phyloP scores from a whole-genome alignment of 1,140 invertebrate species.

The Marisa cornuarietis region DNA sequence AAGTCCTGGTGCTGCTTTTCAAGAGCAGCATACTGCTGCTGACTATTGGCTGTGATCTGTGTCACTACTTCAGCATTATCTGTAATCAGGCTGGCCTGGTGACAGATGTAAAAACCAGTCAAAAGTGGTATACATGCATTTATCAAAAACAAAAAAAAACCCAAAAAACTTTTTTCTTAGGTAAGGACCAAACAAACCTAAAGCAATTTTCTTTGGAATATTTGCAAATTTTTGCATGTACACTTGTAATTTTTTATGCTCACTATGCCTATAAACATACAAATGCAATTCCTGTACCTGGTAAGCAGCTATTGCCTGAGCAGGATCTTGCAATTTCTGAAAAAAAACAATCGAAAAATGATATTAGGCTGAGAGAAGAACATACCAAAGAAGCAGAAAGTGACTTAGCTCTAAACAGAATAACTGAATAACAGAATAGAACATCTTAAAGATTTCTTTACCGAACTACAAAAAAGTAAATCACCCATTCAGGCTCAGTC shows the following conservation, averaged over 20 bases:
- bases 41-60: slow-evolving; percentile 77
- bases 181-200: too few relatives aligned
- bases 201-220: too few relatives aligned
- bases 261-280: background rate
- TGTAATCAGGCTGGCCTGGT: slow-evolving; percentile 81
- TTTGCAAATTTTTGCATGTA: too few relatives aligned
- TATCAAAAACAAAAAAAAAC: background rate
- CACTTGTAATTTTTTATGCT: too few relatives aligned
- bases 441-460: too few relatives aligned
- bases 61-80: slow-evolving; percentile 81
- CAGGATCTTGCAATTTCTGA: slow-evolving; percentile 66
- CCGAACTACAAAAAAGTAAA: too few relatives aligned
- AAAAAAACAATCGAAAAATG: slow-evolving; percentile 39
- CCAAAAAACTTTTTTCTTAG: too few relatives aligned
- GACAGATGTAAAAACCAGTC: slow-evolving; percentile 15
- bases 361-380: slow-evolving; percentile 1
- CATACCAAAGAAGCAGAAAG: background rate
- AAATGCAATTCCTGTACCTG: slow-evolving; percentile 46
- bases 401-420: background rate
- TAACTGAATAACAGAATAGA: background rate
- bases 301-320: slow-evolving; percentile 52
- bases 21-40: slow-evolving; percentile 75
- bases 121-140: background rate
- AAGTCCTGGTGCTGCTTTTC: slow-evolving; percentile 96
- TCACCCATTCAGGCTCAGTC: too few relatives aligned